phyloP scores from a whole-genome alignment of 1,140 invertebrate species.

The Tetraneura akinire region DNA sequence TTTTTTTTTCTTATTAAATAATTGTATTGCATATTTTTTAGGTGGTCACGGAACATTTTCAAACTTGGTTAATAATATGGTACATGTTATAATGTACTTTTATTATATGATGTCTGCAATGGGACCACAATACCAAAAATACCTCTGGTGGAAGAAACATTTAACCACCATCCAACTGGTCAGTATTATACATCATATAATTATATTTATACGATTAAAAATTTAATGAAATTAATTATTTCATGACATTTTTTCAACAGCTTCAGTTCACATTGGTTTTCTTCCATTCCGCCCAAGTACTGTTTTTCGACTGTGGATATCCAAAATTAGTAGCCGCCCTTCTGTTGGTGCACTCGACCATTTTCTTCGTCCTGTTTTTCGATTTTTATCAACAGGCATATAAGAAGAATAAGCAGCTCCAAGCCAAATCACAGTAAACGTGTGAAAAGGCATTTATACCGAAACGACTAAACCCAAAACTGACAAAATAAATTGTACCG shows the following conservation, averaged over 20 bases:
- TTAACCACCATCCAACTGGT: conserved; percentile 88
- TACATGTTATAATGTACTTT: conserved; percentile 92
- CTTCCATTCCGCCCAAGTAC: conserved; percentile 72
- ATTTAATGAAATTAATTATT: conserved; percentile 32
- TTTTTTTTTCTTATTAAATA: not conserved
- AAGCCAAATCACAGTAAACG: conserved; percentile 31
- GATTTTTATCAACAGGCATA: conserved; percentile 90
- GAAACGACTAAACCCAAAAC: conserved; percentile 11
- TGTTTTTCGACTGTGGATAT: conserved; percentile 75
- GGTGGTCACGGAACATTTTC: conserved; percentile 91
- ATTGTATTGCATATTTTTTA: conserved; percentile 57
- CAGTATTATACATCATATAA: conserved; percentile 51
- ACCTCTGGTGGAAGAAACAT: conserved; percentile 95
- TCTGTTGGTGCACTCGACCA: conserved; percentile 80
- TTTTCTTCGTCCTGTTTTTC: conserved; percentile 88
- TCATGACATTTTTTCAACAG: conserved; percentile 60
- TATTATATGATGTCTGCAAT: conserved; percentile 91
- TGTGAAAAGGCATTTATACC: too few relatives aligned
- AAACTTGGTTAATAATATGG: conserved; percentile 88
- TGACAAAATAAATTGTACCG: not conserved
- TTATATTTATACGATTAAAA: too few relatives aligned
- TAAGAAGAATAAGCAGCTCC: conserved; percentile 54
- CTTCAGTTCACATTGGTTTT: conserved; percentile 78
- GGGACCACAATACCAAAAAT: conserved; percentile 88
- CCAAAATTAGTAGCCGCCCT: conserved; percentile 75